Percentiles rank a stretch among this genome's conserved stretches.
phyloP scores from a whole-genome alignment of 2,888 invertebrate species.

The Mesorhabditis belari region DNA sequence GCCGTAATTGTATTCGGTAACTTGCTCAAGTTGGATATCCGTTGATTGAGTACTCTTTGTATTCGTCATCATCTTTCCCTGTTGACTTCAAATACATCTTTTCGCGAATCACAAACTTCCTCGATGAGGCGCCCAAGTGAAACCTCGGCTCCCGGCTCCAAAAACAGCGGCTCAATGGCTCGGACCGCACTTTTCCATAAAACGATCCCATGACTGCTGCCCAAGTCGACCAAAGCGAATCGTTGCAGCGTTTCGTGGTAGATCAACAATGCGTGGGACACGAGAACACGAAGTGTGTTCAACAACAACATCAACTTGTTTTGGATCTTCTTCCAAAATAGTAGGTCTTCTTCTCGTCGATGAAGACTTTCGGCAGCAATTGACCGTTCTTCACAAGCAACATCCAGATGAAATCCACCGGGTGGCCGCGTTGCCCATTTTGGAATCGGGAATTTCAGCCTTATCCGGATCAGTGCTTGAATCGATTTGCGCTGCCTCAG shows the following conservation, averaged over 20 bases:
- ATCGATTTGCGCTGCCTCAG: no score
- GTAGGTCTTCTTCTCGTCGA: conserved; percentile 97
- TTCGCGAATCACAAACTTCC: conserved; percentile 63
- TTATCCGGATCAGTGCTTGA: conserved; percentile 23
- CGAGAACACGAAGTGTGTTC: conserved; percentile 97
- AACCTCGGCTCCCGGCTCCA: conserved; percentile 70
- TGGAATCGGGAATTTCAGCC: conserved; percentile 38
- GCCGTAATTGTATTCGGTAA: conserved; percentile 99
- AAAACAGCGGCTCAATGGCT: conserved; percentile 56
- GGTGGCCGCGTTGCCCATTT: conserved; percentile 90
- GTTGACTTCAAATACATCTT: conserved; percentile 13
- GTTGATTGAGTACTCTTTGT: conserved; percentile 10
- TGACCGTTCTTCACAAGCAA: no score
- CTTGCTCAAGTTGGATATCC: conserved; percentile 66
- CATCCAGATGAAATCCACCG: conserved; percentile 91
- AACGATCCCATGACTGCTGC: conserved; percentile 98
- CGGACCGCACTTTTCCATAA: conserved; percentile 82
- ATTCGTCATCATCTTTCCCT: conserved; percentile 16
- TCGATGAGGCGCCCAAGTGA: conserved; percentile 95
- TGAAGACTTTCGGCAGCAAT: conserved; percentile 98
- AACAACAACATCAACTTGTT: conserved; percentile 93
- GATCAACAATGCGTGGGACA: conserved; percentile 89
- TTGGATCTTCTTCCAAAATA: conserved; percentile 93
- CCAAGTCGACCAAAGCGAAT: conserved; percentile 91
- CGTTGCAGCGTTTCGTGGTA: conserved; percentile 91